These are phyloP conservation scores for Geodia barretti DNA, from an alignment of 37 sponge, comb jelly and placozoan genomes.

Conservation along the genomic window DNA sequence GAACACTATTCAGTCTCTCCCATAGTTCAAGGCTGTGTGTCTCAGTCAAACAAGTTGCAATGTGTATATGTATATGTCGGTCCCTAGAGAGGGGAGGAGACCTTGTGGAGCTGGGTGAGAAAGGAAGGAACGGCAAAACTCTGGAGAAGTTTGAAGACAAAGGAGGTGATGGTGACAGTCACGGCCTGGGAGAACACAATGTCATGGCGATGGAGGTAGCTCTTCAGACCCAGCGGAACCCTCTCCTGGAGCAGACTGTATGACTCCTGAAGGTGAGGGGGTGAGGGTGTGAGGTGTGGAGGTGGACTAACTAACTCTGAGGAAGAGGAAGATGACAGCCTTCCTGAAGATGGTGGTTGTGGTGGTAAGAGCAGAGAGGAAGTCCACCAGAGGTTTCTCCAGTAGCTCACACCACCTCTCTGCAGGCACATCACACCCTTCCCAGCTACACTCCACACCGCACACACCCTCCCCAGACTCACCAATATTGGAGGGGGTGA, in stretches of 20 bases:
- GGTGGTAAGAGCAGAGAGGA: slow-evolving; percentile 14
- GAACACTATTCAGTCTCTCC: too few species aligned
- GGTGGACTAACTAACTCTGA: slow-evolving; percentile 35
- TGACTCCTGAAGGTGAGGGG: slow-evolving; percentile 43
- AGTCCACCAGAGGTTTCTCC: slow-evolving; percentile 4
- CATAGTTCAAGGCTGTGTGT: too few species aligned
- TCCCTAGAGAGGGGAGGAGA: neutral
- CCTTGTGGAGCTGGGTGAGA: slow-evolving; percentile 38
- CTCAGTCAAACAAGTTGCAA: too few species aligned
- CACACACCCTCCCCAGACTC: neutral
- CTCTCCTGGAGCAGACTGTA: slow-evolving; percentile 34
- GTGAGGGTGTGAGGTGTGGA: neutral
- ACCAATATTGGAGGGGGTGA: slow-evolving; percentile 11
- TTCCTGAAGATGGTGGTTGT: slow-evolving; percentile 17
- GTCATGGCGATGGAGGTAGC: slow-evolving; percentile 76
- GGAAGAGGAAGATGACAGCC: slow-evolving; percentile 49
- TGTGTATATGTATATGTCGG: too few species aligned
- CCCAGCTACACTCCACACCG: neutral
- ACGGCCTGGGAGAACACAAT: slow-evolving; percentile 83
- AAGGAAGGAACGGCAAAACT: slow-evolving; percentile 39
- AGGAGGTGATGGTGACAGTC: slow-evolving; percentile 57
- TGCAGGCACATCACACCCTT: neutral
- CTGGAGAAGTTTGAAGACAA: slow-evolving; percentile 60
- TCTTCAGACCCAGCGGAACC: slow-evolving; percentile 59
- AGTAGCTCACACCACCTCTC: slow-evolving; percentile 3